phyloP scores from a whole-genome alignment of 1,140 invertebrate genomes.

The Zaprionus kolodkinae region DNA sequence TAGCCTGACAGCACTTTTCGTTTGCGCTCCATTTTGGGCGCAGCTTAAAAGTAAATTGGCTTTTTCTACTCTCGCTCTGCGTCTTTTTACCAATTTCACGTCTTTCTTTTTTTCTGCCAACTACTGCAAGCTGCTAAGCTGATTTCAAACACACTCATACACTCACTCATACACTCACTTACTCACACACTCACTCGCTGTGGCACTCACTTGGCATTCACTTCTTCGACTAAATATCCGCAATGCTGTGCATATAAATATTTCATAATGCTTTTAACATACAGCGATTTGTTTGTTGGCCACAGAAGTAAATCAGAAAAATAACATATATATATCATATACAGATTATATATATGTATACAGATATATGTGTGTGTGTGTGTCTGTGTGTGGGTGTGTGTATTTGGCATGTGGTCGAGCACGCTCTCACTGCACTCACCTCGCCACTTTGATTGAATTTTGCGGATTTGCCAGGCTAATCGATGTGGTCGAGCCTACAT shows the following conservation, averaged over 20 bases:
- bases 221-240: constrained; percentile 62
- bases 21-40: constrained; percentile 46
- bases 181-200: constrained; percentile 1
- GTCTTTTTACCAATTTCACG: background rate
- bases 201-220: constrained; percentile 38
- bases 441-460: constrained; percentile 31
- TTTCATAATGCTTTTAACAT: constrained; percentile 68
- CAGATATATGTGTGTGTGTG: background rate
- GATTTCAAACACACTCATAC: constrained; percentile 33
- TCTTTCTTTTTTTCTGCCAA: constrained; percentile 7
- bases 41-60: constrained; percentile 48
- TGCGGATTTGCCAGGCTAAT: constrained; percentile 21
- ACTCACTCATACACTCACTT: constrained; percentile 24
- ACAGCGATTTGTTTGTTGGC: constrained; percentile 37
- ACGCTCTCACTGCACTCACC: constrained; percentile 10
- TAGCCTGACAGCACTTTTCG: constrained; percentile 8
- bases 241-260: constrained; percentile 81
- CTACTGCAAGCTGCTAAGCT: constrained; percentile 35
- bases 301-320: constrained; percentile 39
- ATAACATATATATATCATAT: constrained; percentile 3
- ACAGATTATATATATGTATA: background rate
- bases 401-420: constrained; percentile 30
- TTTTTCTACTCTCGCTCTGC: constrained; percentile 26
- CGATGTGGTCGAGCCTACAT: constrained; percentile 7
- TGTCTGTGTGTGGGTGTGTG: background rate